Conservation (phyloP, 2,888 invertebrate species). For the Platycnemis pennipes region DNA sequence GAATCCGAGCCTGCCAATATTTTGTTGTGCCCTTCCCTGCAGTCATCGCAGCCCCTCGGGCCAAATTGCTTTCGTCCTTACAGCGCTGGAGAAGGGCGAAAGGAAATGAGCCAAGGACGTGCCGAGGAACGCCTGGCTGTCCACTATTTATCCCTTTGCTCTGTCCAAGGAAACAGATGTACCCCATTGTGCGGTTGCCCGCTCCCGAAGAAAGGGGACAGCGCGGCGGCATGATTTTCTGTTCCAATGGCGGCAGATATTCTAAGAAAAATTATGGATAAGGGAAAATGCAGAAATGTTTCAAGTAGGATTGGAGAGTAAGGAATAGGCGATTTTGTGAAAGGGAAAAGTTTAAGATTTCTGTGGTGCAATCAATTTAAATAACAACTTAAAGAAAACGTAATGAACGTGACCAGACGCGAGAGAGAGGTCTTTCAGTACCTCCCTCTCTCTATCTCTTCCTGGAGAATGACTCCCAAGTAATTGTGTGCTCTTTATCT, state of each 20-base stretch:
- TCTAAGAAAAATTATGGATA: background rate
- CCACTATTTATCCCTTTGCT: background rate
- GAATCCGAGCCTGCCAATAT: background rate
- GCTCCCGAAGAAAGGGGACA: background rate
- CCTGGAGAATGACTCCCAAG: no score
- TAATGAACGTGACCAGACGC: no score
- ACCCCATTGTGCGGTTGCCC: background rate
- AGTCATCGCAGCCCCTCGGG: background rate
- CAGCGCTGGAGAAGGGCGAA: background rate
- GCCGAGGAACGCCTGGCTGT: background rate
- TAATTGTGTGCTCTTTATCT: no score
- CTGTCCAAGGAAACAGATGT: background rate
- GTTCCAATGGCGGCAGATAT: no score
- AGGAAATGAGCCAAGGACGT: slow-evolving; percentile 2
- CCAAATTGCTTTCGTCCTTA: background rate
- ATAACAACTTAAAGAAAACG: no score
- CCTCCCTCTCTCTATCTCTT: no score
- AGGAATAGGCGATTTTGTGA: no score
- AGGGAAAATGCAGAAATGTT: no score
- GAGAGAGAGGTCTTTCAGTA: no score
- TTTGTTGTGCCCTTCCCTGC: background rate
- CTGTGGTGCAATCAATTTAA: no score
- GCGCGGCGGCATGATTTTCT: background rate
- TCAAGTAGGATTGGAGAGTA: no score
- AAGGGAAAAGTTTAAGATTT: no score